phyloP scores from a whole-genome alignment of 1,140 invertebrate genomes.

The Forficula auricularia region DNA sequence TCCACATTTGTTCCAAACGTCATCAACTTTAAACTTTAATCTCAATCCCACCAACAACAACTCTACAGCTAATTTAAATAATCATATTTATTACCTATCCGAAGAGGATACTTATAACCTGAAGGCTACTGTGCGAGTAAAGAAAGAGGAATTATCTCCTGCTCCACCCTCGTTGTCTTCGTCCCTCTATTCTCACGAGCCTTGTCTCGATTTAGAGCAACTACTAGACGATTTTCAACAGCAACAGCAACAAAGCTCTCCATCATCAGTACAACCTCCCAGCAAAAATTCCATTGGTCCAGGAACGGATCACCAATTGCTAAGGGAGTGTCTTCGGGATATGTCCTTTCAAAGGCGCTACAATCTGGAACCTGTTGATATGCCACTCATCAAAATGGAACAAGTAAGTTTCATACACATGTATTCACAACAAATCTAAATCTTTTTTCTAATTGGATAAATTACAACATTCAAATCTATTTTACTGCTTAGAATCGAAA shows the following conservation, averaged over 20 bases:
- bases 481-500: too few relatives aligned
- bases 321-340: slow-evolving; percentile 63
- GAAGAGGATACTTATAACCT: too few relatives aligned
- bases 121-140: too few relatives aligned
- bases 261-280: not conserved
- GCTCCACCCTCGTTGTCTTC: slow-evolving; percentile 28
- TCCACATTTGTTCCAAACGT: not conserved
- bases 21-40: too few relatives aligned
- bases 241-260: not conserved
- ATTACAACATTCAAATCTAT: too few relatives aligned
- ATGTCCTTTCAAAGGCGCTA: slow-evolving; percentile 66
- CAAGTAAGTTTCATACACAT: too few relatives aligned
- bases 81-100: too few relatives aligned
- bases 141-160: slow-evolving; percentile 24
- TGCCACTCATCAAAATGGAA: slow-evolving; percentile 24
- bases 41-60: too few relatives aligned
- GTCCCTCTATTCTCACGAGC: slow-evolving; percentile 30
- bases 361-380: slow-evolving; percentile 55
- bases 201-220: slow-evolving; percentile 23
- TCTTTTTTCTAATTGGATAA: too few relatives aligned
- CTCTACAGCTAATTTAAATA: too few relatives aligned
- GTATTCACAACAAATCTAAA: too few relatives aligned
- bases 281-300: not conserved
- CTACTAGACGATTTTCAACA: slow-evolving; percentile 12
- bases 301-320: slow-evolving; percentile 43